Base-by-base conservation (phyloP, 2,797 vertebrate genomes). In the Botia kubotai region DNA sequence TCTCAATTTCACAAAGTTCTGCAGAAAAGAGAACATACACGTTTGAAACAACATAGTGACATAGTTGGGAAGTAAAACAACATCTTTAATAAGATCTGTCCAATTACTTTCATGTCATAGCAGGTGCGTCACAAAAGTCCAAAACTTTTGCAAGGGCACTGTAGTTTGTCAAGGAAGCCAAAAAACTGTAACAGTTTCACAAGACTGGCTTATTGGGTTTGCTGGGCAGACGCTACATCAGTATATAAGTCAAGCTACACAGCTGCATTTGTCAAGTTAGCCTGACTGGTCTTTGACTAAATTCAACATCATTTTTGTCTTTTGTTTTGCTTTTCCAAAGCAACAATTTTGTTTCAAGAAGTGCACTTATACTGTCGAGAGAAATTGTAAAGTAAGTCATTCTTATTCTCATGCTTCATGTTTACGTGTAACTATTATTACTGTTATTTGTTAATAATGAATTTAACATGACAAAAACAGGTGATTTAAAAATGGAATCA, bases 291-390 rank as follows among this genome's bases (percentile, higher is more conserved):
- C 83, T 65, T 89, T 77, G 85, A 87, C 63, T 78, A 86, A 89
- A 84, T 82, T 88, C 83, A 91, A 85, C 84, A 81, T 77, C 46
- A 90, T 82, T 89, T 43, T 85, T 91, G 81, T 93, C 83, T 93
- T 83, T 92, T 72, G 91, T 89, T 92, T 89, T 92, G 91, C 92
- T 88, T 91, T 89, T 85, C 80, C 79, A 83, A 87, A 87, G 91
- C 93, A 94, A 93, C 92, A 94, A 93, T 88, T 91, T 94, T 94
- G 94, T 94, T 94, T 89, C 93, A 93, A 88, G 90, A 94, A 92
- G 93, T 94, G 94, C 92, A 92, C 90, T 78, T 88, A 90, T 91
- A 91, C 90, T 89, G 88, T 94, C 90, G 94, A 94, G 91, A 91
- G 90, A 90, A 92, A 90, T 84, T 94, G 92, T 92, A 94, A 94